These are phyloP conservation scores for Pyrocephalus nanus DNA, from an alignment of 2,797 vertebrate species.

Conservation along the genomic window DNA sequence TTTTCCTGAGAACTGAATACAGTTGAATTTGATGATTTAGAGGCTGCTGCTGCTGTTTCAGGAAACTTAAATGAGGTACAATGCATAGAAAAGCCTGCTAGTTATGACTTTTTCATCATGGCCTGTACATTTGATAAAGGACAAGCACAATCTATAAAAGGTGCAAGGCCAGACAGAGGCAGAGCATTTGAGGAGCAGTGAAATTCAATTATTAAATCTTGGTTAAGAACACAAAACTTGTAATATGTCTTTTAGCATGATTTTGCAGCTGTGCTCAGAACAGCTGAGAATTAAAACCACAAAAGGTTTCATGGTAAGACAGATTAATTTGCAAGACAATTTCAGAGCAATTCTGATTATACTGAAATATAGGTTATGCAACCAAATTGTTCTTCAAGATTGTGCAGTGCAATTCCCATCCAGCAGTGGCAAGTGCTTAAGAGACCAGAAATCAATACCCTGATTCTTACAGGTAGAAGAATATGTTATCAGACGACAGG, in stretches of 20 bases:
- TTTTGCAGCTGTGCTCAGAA: slow-evolving; percentile 3
- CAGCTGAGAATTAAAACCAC: slow-evolving; percentile 21
- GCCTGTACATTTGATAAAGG: not conserved
- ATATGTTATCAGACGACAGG: not conserved
- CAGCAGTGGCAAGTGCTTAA: not conserved
- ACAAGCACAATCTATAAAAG: not conserved
- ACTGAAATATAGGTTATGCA: not conserved
- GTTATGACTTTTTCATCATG: not conserved
- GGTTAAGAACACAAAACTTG: not conserved
- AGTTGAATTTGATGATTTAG: not conserved
- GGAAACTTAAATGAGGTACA: not conserved
- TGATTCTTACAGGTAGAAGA: not conserved
- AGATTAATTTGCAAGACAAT: slow-evolving; percentile 13
- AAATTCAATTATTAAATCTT: not conserved
- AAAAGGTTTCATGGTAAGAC: not conserved
- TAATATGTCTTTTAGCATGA: not conserved
- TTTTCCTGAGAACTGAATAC: slow-evolving; percentile 8
- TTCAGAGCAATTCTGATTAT: not conserved
- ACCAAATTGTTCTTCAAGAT: not conserved
- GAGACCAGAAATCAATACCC: not conserved
- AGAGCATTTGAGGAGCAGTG: not conserved
- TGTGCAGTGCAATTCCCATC: not conserved
- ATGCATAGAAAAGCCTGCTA: not conserved
- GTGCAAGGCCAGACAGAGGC: not conserved
- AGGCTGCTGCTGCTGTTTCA: not conserved